These are phyloP conservation scores for Acrocyrtus sp. DNA, from an alignment of 2,888 invertebrate genomes.

Conservation along the genomic window DNA sequence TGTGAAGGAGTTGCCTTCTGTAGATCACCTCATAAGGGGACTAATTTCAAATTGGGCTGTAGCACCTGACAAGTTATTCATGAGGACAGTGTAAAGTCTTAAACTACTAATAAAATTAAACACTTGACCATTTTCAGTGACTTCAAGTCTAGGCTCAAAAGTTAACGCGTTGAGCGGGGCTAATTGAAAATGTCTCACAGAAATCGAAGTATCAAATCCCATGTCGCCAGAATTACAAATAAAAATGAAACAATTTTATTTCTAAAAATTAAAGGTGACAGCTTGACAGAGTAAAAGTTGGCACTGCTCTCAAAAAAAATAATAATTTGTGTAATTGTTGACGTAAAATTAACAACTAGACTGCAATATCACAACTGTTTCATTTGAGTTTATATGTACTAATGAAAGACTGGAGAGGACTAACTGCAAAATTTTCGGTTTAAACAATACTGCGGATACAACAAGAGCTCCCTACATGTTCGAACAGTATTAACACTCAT, in stretches of 20 bases:
- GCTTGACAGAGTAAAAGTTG: background rate
- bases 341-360: no score
- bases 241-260: slow-evolving; percentile 18
- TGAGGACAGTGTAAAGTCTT: slow-evolving; percentile 43
- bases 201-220: slow-evolving; percentile 34
- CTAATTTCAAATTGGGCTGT: slow-evolving; percentile 8
- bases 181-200: background rate
- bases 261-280: slow-evolving; percentile 1
- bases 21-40: slow-evolving; percentile 47
- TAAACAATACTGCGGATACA: no score
- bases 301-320: no score
- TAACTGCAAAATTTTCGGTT: no score
- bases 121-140: slow-evolving; percentile 12
- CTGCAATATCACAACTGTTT: no score
- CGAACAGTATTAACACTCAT: no score
- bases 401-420: no score
- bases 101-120: slow-evolving; percentile 36
- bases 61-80: slow-evolving; percentile 33
- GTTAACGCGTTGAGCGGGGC: no score
- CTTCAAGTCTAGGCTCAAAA: slow-evolving; percentile 39
- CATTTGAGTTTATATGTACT: no score
- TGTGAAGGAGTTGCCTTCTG: background rate
- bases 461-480: no score
- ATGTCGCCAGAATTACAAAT: slow-evolving; percentile 28
- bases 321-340: no score